phyloP scores from a whole-genome alignment of 2,888 invertebrate species.

The Beris chalybata region DNA sequence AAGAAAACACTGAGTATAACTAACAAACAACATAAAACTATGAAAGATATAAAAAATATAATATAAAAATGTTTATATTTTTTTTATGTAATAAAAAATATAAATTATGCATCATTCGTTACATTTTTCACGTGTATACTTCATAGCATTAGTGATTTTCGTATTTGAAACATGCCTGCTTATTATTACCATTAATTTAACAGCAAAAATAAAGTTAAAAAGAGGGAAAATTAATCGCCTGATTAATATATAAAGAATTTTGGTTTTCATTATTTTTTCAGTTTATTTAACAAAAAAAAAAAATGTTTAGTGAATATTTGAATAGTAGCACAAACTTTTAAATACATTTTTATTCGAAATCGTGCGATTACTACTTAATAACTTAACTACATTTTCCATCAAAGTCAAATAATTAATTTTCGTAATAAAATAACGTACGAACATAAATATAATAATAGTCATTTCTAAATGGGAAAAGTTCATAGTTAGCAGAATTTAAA shows the following conservation, averaged over 20 bases:
- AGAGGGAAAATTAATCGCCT: background rate
- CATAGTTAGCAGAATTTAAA: background rate
- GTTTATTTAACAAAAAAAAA: background rate
- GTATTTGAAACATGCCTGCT: constrained; percentile 43
- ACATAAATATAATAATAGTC: constrained; percentile 13
- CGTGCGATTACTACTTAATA: constrained; percentile 44
- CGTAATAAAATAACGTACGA: background rate
- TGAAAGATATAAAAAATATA: constrained; percentile 1
- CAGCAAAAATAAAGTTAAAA: background rate
- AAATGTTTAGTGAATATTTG: constrained; percentile 1
- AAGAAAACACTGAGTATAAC: no score
- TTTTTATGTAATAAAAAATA: background rate
- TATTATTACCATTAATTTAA: constrained; percentile 10
- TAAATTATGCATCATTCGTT: constrained; percentile 5
- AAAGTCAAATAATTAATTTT: background rate
- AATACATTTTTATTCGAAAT: constrained; percentile 31
- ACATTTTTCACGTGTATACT: constrained; percentile 8
- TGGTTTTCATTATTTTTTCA: background rate
- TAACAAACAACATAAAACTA: no score
- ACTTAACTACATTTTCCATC: background rate
- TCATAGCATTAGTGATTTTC: constrained; percentile 42
- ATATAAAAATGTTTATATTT: background rate
- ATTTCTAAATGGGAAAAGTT: constrained; percentile 38
- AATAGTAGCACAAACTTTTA: constrained; percentile 41
- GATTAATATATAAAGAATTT: no score